Percentiles rank a stretch among this genome's conserved stretches.
Evolutionary conservation across 1,140 invertebrate genomes (phyloP).

Genomic region (Aphidius ervi): DNA sequence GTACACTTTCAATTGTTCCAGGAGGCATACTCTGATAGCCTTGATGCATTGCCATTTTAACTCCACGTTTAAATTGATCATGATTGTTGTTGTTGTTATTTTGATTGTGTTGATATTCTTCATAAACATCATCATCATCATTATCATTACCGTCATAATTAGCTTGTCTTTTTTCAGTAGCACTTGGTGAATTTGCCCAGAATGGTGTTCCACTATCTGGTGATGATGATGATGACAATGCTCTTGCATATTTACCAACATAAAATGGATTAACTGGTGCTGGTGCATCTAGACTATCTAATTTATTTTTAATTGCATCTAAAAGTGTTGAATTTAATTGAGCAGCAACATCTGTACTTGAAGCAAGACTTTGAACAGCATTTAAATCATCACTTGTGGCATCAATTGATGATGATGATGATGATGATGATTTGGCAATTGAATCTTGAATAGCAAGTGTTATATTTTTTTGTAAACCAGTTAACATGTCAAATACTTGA

Average conservation of each 20-base stretch:
- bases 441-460: constrained; percentile 34
- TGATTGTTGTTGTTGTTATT: not conserved
- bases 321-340: constrained; percentile 35
- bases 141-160: constrained; percentile 23
- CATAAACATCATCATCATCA: constrained; percentile 18
- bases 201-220: constrained; percentile 29
- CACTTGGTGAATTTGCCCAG: constrained; percentile 34
- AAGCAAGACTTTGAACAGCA: not conserved
- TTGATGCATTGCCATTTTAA: constrained; percentile 48
- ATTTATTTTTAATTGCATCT: constrained; percentile 37
- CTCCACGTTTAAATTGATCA: constrained; percentile 28
- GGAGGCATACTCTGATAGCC: constrained; percentile 48
- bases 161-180: constrained; percentile 31
- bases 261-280: not conserved
- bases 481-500: constrained; percentile 48
- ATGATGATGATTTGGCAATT: constrained; percentile 19
- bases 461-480: constrained; percentile 43
- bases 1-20: constrained; percentile 42
- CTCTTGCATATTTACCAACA: constrained; percentile 4
- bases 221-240: constrained; percentile 10
- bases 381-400: not conserved
- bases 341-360: not conserved
- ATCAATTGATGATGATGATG: not conserved
- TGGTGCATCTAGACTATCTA: constrained; percentile 25
- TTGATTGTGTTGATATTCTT: not conserved